A percentile compares a stretch with the other conserved stretches of the same genome.
Evolutionary conservation across 2,113 vertebrate genomes (phyloP).

Genomic region (Zootoca vivipara): DNA sequence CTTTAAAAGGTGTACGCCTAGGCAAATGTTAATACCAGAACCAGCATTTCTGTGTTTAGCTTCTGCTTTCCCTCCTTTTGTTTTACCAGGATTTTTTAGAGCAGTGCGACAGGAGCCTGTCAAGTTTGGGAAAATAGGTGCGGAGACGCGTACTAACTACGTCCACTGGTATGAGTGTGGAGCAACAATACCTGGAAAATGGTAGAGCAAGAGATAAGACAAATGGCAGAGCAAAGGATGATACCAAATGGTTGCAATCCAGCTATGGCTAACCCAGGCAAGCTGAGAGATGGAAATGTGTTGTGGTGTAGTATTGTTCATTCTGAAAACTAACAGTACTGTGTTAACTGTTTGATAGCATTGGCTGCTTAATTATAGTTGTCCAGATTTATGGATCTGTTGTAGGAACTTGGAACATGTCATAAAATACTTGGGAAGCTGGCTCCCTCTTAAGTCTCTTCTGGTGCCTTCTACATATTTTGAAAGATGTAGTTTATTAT

Average conservation of each 20-base stretch:
- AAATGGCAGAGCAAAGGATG: background rate
- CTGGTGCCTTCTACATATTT: constrained; percentile 76
- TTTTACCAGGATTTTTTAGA: constrained; percentile 87
- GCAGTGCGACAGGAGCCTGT: constrained; percentile 95
- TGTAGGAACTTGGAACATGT: constrained; percentile 59
- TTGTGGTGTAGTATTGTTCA: constrained; percentile 41
- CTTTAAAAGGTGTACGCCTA: background rate
- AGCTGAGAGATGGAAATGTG: constrained; percentile 31
- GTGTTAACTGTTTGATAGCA: constrained; percentile 77
- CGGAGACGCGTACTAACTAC: constrained; percentile 88
- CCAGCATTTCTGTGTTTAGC: background rate
- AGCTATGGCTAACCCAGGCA: background rate
- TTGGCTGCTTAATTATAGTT: constrained; percentile 83
- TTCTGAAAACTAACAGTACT: constrained; percentile 72
- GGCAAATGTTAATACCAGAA: background rate
- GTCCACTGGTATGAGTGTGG: constrained; percentile 98
- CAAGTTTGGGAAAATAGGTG: constrained; percentile 92
- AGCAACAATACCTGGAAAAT: constrained; percentile 94
- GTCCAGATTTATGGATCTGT: constrained; percentile 79
- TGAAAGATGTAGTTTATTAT: constrained; percentile 89
- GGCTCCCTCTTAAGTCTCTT: constrained; percentile 91
- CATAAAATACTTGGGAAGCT: constrained; percentile 90
- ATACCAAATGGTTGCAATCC: constrained; percentile 38
- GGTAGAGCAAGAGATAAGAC: constrained; percentile 76
- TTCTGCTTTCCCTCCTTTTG: constrained; percentile 20